These are phyloP conservation scores for Julus scanicus DNA, from an alignment of 2,888 invertebrate genomes.

Conservation along the genomic window DNA sequence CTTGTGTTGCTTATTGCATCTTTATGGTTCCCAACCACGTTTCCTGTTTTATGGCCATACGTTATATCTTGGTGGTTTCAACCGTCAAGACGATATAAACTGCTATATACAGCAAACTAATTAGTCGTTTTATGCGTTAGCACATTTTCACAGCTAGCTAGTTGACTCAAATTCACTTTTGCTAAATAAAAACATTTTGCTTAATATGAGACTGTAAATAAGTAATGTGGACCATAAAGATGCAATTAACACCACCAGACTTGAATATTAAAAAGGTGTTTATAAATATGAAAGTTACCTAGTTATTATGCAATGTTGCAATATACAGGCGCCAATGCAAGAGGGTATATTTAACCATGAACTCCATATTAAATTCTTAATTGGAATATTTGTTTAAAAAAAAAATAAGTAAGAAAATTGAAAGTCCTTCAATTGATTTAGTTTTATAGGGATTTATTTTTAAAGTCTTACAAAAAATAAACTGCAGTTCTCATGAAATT, in stretches of 20 bases:
- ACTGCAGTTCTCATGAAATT: too few relatives aligned
- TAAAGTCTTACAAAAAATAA: too few relatives aligned
- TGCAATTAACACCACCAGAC: slow-evolving; percentile 16
- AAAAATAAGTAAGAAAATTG: too few relatives aligned
- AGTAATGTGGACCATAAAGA: background rate
- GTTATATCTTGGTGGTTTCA: slow-evolving; percentile 35
- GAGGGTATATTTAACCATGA: too few relatives aligned
- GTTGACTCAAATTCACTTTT: slow-evolving; percentile 34
- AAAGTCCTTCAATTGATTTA: too few relatives aligned
- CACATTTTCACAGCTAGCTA: slow-evolving; percentile 5
- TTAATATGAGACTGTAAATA: background rate
- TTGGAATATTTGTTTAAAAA: too few relatives aligned
- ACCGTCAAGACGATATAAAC: background rate
- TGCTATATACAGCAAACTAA: slow-evolving; percentile 32
- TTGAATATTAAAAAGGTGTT: slow-evolving; percentile 16
- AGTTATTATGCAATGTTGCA: background rate
- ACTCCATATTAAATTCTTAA: too few relatives aligned
- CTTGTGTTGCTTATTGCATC: slow-evolving; percentile 9
- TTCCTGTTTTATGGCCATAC: slow-evolving; percentile 34
- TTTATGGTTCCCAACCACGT: background rate
- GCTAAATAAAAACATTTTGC: slow-evolving; percentile 16
- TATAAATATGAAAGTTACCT: background rate
- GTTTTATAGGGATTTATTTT: too few relatives aligned
- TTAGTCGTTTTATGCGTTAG: slow-evolving; percentile 24
- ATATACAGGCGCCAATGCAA: background rate